phyloP scores from a whole-genome alignment of 1,140 invertebrate species.

The Panagrolaimus sp. region DNA sequence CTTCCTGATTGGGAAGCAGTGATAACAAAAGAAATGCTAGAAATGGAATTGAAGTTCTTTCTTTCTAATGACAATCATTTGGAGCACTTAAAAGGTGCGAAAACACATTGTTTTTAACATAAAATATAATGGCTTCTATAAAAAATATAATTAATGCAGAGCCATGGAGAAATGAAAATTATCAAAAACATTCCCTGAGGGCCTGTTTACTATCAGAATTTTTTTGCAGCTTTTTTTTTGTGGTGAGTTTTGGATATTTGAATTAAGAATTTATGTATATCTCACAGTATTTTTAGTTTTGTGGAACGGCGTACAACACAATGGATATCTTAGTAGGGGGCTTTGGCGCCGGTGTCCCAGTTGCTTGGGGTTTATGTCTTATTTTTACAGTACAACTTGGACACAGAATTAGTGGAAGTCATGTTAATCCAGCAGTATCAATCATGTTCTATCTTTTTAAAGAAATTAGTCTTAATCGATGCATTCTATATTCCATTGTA shows the following conservation, averaged over 20 bases:
- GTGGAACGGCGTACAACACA: not conserved
- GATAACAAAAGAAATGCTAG: no score
- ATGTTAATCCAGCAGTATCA: not conserved
- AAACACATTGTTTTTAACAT: no score
- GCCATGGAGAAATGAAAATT: no score
- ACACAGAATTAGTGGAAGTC: not conserved
- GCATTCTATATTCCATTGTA: not conserved
- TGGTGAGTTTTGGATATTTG: not conserved
- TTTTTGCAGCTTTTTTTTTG: conserved; percentile 4
- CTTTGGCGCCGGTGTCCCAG: not conserved
- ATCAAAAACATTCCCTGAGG: not conserved
- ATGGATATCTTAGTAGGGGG: not conserved
- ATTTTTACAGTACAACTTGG: not conserved
- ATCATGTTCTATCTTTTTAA: not conserved
- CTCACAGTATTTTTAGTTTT: not conserved
- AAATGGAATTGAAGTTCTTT: no score
- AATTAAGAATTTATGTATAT: not conserved
- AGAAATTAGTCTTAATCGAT: not conserved
- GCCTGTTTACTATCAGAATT: conserved; percentile 1
- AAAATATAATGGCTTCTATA: no score
- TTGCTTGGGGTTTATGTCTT: not conserved
- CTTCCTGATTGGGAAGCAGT: no score
- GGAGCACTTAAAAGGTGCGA: no score
- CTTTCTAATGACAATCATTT: no score
- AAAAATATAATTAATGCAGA: no score